Base-by-base conservation (phyloP, 2,888 invertebrate species). In the Latrodectus hesperus region DNA sequence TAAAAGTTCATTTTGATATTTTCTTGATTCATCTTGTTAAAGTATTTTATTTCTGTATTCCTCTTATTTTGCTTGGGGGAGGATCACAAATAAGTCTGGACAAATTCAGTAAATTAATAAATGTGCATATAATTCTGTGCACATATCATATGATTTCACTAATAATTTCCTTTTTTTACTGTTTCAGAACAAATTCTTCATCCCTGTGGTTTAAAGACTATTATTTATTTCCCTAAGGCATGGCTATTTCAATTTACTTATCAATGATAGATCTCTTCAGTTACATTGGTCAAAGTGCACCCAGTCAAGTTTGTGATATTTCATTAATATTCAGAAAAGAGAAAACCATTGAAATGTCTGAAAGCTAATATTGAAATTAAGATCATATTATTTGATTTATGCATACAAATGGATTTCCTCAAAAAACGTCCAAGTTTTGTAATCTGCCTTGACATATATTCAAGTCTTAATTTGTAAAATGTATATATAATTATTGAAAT, bases 161-260 rank as follows among this genome's bases (percentile, higher is more conserved):
- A 49, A 38, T 11, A 6, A 16, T 81, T 65, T 6, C 38, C 5
- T 67, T 11, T 80, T 12, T 72, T 52, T 83, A 4, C n/a, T 64
- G 12, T 82, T 83, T 71, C 76, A 83, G 83, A 60, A 26, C 52
- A 60, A 65, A 64, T 51, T 60, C 51, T 38, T 60, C 51, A 83
- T 83, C 83, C 83, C 83, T 83, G 83, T 83, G 71, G 83, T 65
- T 83, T 76, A 26, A 53, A 53, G 49, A 53, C 64, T 76, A 76
- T 83, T 71, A 76, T 77, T 83, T 76, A 60, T 76, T 65, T 81
- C 73, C 73, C 65, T 67, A 73, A 74, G n/a, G 73, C 52, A 74
- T 81, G 64, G 73, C 65, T 81, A 65, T 74, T 81, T 68, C 67
- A 72, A 64, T 64, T 53, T 22, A 26, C 65, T 74, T 74, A 38